Evolutionary conservation across 2,888 invertebrate genomes (phyloP).

Genomic region (Cryptocephalus moraei): DNA sequence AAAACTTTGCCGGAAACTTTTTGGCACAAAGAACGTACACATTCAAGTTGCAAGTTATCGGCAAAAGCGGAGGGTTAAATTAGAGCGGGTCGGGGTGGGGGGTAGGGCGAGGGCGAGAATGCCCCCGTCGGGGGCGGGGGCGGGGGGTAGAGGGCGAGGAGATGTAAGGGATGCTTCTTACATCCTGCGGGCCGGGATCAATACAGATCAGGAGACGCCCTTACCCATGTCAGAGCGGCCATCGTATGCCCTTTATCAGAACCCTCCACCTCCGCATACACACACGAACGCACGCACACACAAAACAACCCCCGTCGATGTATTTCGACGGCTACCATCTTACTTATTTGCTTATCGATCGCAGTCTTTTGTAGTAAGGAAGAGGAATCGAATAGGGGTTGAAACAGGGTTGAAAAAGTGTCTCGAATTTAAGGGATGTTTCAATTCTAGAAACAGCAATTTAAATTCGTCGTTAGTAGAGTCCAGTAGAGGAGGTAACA

Average conservation of each 20-base stretch:
- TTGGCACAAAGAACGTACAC: no score
- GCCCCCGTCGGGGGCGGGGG: constrained; percentile 10
- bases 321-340: no score
- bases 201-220: constrained; percentile 42
- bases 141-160: constrained; percentile 7
- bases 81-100: constrained; percentile 20
- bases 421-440: no score
- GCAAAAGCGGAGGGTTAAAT: constrained; percentile 23
- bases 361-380: no score
- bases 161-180: constrained; percentile 41
- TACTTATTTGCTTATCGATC: no score
- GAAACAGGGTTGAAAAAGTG: no score
- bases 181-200: constrained; percentile 38
- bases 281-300: no score
- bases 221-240: constrained; percentile 40
- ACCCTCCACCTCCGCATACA: constrained; percentile 1
- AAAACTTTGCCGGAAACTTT: no score
- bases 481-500: no score
- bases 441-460: no score
- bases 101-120: background rate
- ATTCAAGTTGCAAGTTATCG: constrained; percentile 19
- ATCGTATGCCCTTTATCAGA: constrained; percentile 13
- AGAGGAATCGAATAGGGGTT: no score
- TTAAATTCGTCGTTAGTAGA: no score
- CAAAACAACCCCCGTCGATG: background rate